Conservation (phyloP, 2,113 vertebrate genomes). For the Trogon melanurus region DNA sequence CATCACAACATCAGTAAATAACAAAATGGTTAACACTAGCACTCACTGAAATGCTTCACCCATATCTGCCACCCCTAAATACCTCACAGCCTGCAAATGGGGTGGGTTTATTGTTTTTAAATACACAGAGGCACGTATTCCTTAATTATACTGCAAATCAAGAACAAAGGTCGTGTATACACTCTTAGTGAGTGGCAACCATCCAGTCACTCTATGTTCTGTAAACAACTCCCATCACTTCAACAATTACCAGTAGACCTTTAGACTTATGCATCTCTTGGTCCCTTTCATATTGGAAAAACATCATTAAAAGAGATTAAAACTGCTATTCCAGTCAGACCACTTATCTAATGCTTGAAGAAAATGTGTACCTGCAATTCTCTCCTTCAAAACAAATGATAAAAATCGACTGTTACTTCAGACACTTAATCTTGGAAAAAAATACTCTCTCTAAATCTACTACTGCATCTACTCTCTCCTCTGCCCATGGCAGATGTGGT, state of each 20-base stretch:
- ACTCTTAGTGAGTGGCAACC: neutral
- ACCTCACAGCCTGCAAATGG: neutral
- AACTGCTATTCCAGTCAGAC: conserved; percentile 56
- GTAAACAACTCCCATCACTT: conserved; percentile 61
- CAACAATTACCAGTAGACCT: conserved; percentile 60
- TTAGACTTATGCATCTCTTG: conserved; percentile 65
- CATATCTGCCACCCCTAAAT: neutral
- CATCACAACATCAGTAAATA: neutral
- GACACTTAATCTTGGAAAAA: neutral
- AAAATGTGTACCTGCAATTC: conserved; percentile 45
- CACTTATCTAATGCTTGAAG: conserved; percentile 37
- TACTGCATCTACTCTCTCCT: neutral
- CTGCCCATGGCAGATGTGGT: neutral
- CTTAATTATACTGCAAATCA: conserved; percentile 62
- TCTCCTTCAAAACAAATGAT: conserved; percentile 42
- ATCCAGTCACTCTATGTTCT: neutral
- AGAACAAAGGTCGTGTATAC: conserved; percentile 1
- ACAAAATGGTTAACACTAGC: conserved; percentile 26
- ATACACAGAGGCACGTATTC: conserved; percentile 1
- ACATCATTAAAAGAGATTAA: conserved; percentile 60
- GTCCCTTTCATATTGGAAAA: conserved; percentile 44
- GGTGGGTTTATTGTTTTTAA: conserved; percentile 45
- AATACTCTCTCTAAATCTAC: conserved; percentile 19
- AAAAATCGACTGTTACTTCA: conserved; percentile 17
- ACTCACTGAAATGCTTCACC: neutral